phyloP scores from a whole-genome alignment of 2,888 invertebrate species.

The Drosophila heteroneura region DNA sequence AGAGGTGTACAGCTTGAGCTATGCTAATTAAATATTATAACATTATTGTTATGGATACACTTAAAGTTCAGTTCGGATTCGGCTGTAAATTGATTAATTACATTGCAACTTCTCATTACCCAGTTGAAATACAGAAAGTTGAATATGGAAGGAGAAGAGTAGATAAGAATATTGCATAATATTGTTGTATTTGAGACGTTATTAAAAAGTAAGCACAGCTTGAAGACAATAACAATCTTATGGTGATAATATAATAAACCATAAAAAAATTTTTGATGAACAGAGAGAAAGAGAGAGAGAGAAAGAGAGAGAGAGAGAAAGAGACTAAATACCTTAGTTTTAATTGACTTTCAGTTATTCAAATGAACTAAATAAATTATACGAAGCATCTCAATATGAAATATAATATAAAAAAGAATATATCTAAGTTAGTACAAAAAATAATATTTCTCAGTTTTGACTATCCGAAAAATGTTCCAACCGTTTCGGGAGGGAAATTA shows the following conservation, averaged over 20 bases:
- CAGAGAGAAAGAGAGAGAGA: background rate
- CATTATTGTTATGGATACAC: background rate
- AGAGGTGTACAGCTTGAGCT: background rate
- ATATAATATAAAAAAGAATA: background rate
- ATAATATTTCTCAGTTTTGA: background rate
- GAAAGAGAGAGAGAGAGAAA: background rate
- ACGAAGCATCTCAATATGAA: background rate
- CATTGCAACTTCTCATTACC: background rate
- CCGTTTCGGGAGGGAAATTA: background rate
- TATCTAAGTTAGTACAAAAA: background rate
- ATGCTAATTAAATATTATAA: background rate
- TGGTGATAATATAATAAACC: background rate
- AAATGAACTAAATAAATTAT: background rate
- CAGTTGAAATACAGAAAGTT: too few species aligned
- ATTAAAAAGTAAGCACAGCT: background rate
- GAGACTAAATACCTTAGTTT: background rate
- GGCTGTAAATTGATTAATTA: background rate
- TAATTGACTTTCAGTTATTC: background rate
- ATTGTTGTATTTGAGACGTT: background rate
- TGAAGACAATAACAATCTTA: background rate
- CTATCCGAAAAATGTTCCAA: background rate
- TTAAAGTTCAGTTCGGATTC: background rate
- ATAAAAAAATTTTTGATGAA: background rate
- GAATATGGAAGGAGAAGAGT: background rate
- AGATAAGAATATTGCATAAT: background rate